Evolutionary conservation across 64 coral and sea anemone species (phyloP).

Genomic region (Montipora efflorescens): DNA sequence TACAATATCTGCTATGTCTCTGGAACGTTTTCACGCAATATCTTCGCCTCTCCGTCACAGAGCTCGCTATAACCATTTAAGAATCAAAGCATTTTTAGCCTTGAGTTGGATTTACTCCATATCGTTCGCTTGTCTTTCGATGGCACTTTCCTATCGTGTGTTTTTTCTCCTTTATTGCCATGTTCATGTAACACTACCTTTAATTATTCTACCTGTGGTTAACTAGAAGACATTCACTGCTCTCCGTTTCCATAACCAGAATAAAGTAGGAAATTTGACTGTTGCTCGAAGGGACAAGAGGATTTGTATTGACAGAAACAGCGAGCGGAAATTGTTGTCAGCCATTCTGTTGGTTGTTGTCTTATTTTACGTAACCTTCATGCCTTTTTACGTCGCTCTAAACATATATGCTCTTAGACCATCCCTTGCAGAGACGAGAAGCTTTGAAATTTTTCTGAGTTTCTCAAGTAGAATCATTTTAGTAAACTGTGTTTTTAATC

Average conservation of each 20-base stretch:
- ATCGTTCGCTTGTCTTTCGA: neutral
- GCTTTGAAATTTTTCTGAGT: no score
- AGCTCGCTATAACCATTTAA: neutral
- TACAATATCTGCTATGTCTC: conserved; percentile 20
- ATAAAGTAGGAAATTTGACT: neutral
- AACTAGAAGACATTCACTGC: conserved; percentile 22
- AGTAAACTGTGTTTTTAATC: no score
- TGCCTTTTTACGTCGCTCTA: no score
- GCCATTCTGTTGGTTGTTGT: conserved; percentile 4
- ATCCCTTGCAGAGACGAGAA: no score
- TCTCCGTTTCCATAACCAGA: neutral
- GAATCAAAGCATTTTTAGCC: neutral
- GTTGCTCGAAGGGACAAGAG: neutral
- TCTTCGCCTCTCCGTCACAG: neutral
- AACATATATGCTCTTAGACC: neutral
- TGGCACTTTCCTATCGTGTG: neutral
- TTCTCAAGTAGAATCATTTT: no score
- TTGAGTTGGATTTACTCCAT: conserved; percentile 1
- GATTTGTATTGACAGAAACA: no score
- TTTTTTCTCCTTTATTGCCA: neutral
- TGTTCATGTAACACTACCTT: conserved; percentile 1
- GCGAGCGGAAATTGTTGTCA: neutral
- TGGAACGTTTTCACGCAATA: neutral
- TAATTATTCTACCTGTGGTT: neutral
- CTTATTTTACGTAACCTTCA: neutral